A percentile compares a stretch with the other conserved stretches of the same genome.
Conservation (phyloP, 1,140 invertebrate genomes). For the Antheraea mylitta region DNA sequence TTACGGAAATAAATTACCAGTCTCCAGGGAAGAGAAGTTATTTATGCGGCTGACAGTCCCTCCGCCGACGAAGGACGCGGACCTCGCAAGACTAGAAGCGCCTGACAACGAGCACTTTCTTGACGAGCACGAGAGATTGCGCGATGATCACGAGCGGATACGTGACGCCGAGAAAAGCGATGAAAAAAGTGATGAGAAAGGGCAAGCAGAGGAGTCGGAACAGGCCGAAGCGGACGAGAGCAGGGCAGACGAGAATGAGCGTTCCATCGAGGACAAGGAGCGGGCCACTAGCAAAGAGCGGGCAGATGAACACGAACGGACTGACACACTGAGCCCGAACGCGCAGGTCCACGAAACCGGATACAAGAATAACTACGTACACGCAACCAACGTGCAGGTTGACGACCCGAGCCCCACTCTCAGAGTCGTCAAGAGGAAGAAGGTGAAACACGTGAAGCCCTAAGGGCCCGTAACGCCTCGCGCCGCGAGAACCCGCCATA, state of each 20-base stretch:
- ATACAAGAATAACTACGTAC: conserved; percentile 55
- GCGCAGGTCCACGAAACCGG: conserved; percentile 53
- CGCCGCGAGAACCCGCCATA: conserved; percentile 53
- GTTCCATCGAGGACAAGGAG: conserved; percentile 35
- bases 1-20: conserved; percentile 50
- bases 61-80: conserved; percentile 44
- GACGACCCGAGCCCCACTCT: conserved; percentile 41
- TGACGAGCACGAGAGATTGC: conserved; percentile 50
- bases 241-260: conserved; percentile 20
- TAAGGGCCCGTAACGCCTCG: conserved; percentile 19
- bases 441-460: conserved; percentile 30
- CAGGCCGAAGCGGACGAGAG: conserved; percentile 17
- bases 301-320: conserved; percentile 46
- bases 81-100: conserved; percentile 44
- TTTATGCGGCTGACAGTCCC: conserved; percentile 46
- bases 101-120: conserved; percentile 43
- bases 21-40: conserved; percentile 55
- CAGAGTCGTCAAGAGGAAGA: conserved; percentile 33
- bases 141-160: conserved; percentile 32
- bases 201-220: conserved; percentile 17
- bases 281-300: conserved; percentile 39
- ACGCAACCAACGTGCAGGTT: conserved; percentile 47
- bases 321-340: conserved; percentile 55
- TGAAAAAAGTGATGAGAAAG: conserved; percentile 1
- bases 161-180: conserved; percentile 18